These are phyloP conservation scores for Diabrotica balteata DNA, from an alignment of 2,888 invertebrate species.

Conservation along the genomic window DNA sequence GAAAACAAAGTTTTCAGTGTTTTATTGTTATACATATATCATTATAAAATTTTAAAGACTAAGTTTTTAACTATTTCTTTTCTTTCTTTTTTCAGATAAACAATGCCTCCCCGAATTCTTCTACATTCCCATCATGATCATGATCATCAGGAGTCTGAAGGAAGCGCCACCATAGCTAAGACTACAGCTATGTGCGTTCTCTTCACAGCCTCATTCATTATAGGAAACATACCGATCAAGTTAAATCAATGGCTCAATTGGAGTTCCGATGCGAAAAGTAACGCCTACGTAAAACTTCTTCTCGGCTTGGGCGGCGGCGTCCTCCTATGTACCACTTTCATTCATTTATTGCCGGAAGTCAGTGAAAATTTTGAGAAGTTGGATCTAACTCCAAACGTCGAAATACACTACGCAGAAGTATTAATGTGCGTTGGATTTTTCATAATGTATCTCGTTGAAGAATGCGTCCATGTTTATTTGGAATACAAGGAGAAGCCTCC, in stretches of 20 bases:
- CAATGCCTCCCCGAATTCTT: too few species aligned
- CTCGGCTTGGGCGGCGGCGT: conserved; percentile 86
- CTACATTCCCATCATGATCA: conserved; percentile 11
- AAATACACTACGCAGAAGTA: conserved; percentile 73
- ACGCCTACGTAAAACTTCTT: conserved; percentile 67
- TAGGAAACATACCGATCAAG: conserved; percentile 78
- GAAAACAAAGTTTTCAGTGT: too few species aligned
- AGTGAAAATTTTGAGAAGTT: conserved; percentile 71
- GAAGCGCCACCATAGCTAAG: conserved; percentile 67
- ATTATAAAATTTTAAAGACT: too few species aligned
- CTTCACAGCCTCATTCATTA: conserved; percentile 75
- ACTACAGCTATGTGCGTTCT: conserved; percentile 80
- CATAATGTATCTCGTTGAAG: conserved; percentile 81
- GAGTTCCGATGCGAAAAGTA: conserved; percentile 62
- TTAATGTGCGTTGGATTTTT: conserved; percentile 80
- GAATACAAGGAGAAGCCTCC: conserved; percentile 58
- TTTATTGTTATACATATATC: too few species aligned
- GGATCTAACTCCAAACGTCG: conserved; percentile 63
- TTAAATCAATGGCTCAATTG: conserved; percentile 68
- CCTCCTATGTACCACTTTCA: conserved; percentile 79
- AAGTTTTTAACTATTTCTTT: too few species aligned
- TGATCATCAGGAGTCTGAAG: conserved; percentile 24
- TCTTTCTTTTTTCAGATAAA: too few species aligned
- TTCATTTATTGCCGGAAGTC: conserved; percentile 83
- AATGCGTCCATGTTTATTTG: conserved; percentile 75